Evolutionary conservation across 1,140 invertebrate genomes (phyloP), one percentile per base, ranked within the genome.

Genomic region (Drosophila orosa): DNA sequence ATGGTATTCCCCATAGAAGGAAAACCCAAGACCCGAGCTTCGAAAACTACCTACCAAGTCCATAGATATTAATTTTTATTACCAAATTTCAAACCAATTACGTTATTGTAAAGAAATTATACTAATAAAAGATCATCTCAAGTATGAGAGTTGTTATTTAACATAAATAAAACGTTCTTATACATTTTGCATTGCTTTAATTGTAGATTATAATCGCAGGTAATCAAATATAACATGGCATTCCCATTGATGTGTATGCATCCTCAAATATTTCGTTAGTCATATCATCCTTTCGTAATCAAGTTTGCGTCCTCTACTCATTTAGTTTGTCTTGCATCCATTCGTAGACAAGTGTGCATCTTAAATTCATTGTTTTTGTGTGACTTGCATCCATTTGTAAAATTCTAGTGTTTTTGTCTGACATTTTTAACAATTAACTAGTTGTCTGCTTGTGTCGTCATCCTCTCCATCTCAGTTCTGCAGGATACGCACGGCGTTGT

Each of bases 401-500:
- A 35, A n/a, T 35, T 33, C 4, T n/a, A 35, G 13, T n/a, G 8
- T 24, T 52, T 52, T 13, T 22, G 17, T n/a, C 12, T 27, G 37
- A 37, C 25, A 27, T 3, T 13, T 5, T 22, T 42, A 19, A 39
- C 50, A 40, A 73, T 79, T 59, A 62, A 76, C 17, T 52, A 80
- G 73, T 89, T 89, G 66, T 56, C 48, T 17, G n/a, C n/a, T 12
- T 5, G 35, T 71, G 50, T 63, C 8, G 15, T 33, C 65, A 27
- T 39, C 25, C 12, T 25, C n/a, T 57, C 9, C n/a, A 6, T 7
- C 31, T 69, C 42, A 89, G 12, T 69, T 67, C 63, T 90, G 85
- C 48, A 92, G 74, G 27, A 90, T 52, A 24, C 76, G 74, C 48
- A 85, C 81, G n/a, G 91, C 91, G 48, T 92, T 92, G 65, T 84